A percentile compares a stretch with the other conserved stretches of the same genome.
phyloP scores from a whole-genome alignment of 35 echinoderm and acorn worm species.

The Ophiothrix spiculata region DNA sequence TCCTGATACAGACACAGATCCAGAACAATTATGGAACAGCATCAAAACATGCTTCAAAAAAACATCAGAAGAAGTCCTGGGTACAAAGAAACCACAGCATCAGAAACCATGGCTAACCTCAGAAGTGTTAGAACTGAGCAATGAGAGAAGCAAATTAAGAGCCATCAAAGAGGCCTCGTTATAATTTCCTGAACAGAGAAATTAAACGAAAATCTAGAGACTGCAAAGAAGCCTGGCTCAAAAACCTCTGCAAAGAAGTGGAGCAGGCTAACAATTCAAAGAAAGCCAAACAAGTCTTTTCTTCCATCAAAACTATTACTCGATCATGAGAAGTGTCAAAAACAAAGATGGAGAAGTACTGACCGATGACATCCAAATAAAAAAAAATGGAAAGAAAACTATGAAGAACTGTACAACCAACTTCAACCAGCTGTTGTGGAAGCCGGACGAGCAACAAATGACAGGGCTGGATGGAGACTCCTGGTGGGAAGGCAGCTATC shows the following conservation, averaged over 20 bases:
- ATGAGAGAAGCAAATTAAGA: slow-evolving; percentile 24
- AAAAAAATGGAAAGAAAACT: neutral
- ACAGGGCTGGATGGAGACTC: no score
- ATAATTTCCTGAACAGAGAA: slow-evolving; percentile 31
- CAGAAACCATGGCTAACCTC: slow-evolving; percentile 32
- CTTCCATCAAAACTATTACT: slow-evolving; percentile 17
- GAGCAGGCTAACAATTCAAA: no score
- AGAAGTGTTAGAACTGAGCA: slow-evolving; percentile 2
- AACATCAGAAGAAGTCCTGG: slow-evolving; percentile 30
- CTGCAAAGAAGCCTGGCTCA: slow-evolving; percentile 32
- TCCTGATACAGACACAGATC: slow-evolving; percentile 8
- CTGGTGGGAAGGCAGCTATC: no score
- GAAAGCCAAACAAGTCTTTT: neutral
- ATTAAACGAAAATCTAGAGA: slow-evolving; percentile 33
- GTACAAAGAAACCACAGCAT: slow-evolving; percentile 14
- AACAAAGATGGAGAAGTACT: neutral
- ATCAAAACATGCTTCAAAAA: slow-evolving; percentile 20
- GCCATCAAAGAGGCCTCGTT: neutral
- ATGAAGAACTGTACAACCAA: neutral
- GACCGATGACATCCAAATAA: neutral
- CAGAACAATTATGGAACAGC: slow-evolving; percentile 10
- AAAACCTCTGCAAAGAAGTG: slow-evolving; percentile 25
- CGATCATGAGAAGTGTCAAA: neutral
- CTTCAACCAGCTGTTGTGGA: no score
- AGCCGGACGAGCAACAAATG: no score